A percentile compares a stretch with the other conserved stretches of the same genome.
phyloP scores from a whole-genome alignment of 2,797 vertebrate genomes.

The Enteromius mattozi region DNA sequence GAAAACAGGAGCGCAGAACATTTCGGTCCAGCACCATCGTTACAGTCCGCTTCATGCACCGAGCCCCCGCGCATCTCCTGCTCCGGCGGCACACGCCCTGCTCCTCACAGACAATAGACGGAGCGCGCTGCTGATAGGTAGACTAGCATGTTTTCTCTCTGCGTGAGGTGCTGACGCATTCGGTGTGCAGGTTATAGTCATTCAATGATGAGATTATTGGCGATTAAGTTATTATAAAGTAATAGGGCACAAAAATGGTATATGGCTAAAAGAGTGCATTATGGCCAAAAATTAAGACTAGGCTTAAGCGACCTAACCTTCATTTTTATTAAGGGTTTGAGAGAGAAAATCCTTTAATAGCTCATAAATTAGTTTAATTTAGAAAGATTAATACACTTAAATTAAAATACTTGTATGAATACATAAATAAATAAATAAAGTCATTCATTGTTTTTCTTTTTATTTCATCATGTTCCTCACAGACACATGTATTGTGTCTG shows the following conservation, averaged over 20 bases:
- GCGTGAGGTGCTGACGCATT: conserved; percentile 32
- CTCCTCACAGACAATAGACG: conserved; percentile 77
- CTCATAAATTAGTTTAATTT: background rate
- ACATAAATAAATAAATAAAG: no score
- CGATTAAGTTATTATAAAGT: conserved; percentile 5
- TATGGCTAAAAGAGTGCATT: background rate
- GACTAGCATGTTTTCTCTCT: background rate
- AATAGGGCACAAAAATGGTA: background rate
- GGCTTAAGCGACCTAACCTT: background rate
- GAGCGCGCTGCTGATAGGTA: conserved; percentile 27
- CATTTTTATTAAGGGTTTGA: background rate
- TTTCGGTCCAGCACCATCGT: conserved; percentile 56
- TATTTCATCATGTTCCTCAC: no score
- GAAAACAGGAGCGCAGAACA: conserved; percentile 14
- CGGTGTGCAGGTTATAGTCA: background rate
- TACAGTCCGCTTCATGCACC: background rate
- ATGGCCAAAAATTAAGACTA: background rate
- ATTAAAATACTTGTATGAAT: no score
- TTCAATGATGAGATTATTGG: background rate
- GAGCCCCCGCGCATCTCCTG: conserved; percentile 62
- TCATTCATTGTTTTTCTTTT: no score
- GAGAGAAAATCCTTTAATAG: background rate
- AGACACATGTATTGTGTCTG: no score
- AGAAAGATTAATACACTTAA: background rate
- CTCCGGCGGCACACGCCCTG: conserved; percentile 76